Base-by-base conservation (phyloP, 2,797 vertebrate species). In the Selene dorsalis region DNA sequence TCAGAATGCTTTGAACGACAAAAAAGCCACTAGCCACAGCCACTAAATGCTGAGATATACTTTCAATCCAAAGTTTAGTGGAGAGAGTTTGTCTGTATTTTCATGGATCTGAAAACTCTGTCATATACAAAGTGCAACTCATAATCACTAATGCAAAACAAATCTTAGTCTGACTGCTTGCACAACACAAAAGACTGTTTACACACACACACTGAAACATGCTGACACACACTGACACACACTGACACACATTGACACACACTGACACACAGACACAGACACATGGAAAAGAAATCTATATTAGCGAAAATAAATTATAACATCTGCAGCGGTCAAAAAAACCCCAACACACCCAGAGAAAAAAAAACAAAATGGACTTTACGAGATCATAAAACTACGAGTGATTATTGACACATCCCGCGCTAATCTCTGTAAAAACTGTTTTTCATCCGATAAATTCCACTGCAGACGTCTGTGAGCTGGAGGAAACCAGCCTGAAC, bases 341-440 rank as follows among this genome's bases (percentile, higher is more conserved):
- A 14, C 10, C 56, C 6, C 53, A 66, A 53, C 32, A 11, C 9
- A 22, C 20, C 13, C 38, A 53, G 1, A 68, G n/a, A 24, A 35
- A 20, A 35, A 13, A 56, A 56, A 55, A 26, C 1, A 9, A 43
- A 58, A 58, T 0, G 1, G 22, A n/a, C 58, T 68, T 73, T 45
- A 59, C 22, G 66, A 32, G 32, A 24, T 28, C 12, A 55, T 47
- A 24, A 78, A 84, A 43, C n/a, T 16, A 41, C 22, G 53, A 65
- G 53, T 69, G 53, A 69, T 75, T 77, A 74, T 61, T 58, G 67
- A 77, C 66, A 76, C 35, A 57, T 81, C 53, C 20, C 56, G 59
- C 45, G 28, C 52, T 61, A 47, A 75, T 66, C 57, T 39, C 17
- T 28, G 50, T 45, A 56, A 52, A 64, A 80, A 65, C 71, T 6